Evolutionary conservation across 2,113 vertebrate genomes (phyloP).

Genomic region (Xenopus laevis): DNA sequence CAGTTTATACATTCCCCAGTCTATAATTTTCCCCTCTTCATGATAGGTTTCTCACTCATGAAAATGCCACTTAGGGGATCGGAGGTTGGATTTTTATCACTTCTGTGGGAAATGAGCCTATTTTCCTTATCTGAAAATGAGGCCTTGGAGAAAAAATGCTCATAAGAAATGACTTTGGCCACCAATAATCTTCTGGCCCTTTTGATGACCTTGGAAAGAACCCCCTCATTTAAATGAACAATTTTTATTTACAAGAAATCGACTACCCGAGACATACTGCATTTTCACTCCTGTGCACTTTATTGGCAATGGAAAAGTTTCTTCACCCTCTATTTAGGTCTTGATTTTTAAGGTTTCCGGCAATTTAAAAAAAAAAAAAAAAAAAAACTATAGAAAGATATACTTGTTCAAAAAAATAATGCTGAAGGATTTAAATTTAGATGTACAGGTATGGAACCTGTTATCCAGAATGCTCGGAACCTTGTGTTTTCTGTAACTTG

Average conservation of each 20-base stretch:
- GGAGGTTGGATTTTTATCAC: constrained; percentile 38
- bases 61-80: constrained; percentile 42
- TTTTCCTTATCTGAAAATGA: constrained; percentile 45
- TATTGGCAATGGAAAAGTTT: constrained; percentile 4
- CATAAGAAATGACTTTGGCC: constrained; percentile 29
- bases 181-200: constrained; percentile 6
- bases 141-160: constrained; percentile 19
- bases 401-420: too few relatives aligned
- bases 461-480: too few relatives aligned
- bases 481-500: too few relatives aligned
- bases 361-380: too few relatives aligned
- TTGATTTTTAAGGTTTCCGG: too few relatives aligned
- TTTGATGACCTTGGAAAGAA: constrained; percentile 12
- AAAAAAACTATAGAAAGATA: too few relatives aligned
- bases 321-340: too few relatives aligned
- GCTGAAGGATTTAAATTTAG: too few relatives aligned
- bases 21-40: constrained; percentile 43
- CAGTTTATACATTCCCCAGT: constrained; percentile 39
- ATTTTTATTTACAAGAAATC: constrained; percentile 18
- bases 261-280: constrained; percentile 16
- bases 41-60: constrained; percentile 42
- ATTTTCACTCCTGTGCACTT: constrained; percentile 16
- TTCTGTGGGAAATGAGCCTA: constrained; percentile 38
- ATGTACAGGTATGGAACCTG: too few relatives aligned
- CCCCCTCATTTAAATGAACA: constrained; percentile 16